These are phyloP conservation scores for Laticauda laticaudata DNA, from an alignment of 2,113 vertebrate genomes.

Conservation along the genomic window DNA sequence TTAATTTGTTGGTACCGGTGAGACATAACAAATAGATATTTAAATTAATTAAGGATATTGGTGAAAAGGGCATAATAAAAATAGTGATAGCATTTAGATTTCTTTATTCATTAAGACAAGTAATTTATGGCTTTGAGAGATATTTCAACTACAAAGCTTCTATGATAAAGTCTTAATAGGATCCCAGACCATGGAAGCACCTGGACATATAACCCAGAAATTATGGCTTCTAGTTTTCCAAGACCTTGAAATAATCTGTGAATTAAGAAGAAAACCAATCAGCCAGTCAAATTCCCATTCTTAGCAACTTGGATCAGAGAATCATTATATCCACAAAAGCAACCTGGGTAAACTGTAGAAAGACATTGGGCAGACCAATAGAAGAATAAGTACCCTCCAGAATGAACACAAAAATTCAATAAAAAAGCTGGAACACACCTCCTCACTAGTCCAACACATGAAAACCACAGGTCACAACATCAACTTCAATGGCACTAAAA, in stretches of 20 bases:
- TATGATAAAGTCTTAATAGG: not conserved
- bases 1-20: no score
- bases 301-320: not conserved
- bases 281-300: not conserved
- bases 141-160: not conserved
- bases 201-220: not conserved
- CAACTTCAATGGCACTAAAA: no score
- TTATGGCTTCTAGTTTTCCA: not conserved
- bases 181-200: not conserved
- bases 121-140: not conserved
- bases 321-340: not conserved
- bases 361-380: no score
- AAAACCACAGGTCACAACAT: no score
- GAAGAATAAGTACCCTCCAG: no score
- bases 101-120: not conserved
- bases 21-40: not conserved
- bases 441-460: no score
- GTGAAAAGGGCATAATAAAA: not conserved
- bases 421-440: no score
- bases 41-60: not conserved
- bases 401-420: no score
- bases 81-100: not conserved
- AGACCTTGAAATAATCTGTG: not conserved
- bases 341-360: not conserved
- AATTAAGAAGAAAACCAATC: not conserved